Base-by-base conservation (phyloP, 2,113 vertebrate species). In the Alligator mississippiensis region DNA sequence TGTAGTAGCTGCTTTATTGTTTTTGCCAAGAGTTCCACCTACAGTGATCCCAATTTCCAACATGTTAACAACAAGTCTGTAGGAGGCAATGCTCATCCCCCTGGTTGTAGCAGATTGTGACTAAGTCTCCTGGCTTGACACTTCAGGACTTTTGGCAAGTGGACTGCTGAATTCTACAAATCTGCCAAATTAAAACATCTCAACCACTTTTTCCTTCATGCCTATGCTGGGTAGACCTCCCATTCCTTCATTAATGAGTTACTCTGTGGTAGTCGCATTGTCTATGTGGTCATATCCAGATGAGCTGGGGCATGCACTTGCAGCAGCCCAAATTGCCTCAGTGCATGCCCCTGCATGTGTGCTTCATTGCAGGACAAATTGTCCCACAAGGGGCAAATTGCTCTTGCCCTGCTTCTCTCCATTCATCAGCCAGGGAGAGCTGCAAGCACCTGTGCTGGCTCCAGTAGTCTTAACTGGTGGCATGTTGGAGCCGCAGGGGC, bases 21-120 rank as follows among this genome's bases (percentile, higher is more conserved):
- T 96, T 93, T 93, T 97, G 96, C 96, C 96, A 97, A 96, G 91
- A 93, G 95, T 92, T 97, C 94, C 93, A 92, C 94, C 95, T 95
- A 96, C 94, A 59, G 93, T 88, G 91, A 97, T 96, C 90, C 94
- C 79, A 82, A 13, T 92, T 84, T 94, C 93, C 90, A 77, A 82
- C 76, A 96, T 84, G 95, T 94, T 97, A 91, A 87, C 82, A 87
- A 19, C 18, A 85, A 84, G 92, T 92, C 85, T 96, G 85, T 84
- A 59, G 95, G 89, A 97, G 95, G 94, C 82, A 92, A 34, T 13
- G 86, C 80, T 93, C 93, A 94, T 92, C 82, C 78, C 89, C 62
- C 59, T 92, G 54, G 70, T 62, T 89, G 88, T 84, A 93, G 80
- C 80, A 91, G 90, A 84, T 82, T 9, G 77, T 13, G 89, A 72